Evolutionary conservation across 2,888 invertebrate genomes (phyloP).

Genomic region (Dicycla oo): DNA sequence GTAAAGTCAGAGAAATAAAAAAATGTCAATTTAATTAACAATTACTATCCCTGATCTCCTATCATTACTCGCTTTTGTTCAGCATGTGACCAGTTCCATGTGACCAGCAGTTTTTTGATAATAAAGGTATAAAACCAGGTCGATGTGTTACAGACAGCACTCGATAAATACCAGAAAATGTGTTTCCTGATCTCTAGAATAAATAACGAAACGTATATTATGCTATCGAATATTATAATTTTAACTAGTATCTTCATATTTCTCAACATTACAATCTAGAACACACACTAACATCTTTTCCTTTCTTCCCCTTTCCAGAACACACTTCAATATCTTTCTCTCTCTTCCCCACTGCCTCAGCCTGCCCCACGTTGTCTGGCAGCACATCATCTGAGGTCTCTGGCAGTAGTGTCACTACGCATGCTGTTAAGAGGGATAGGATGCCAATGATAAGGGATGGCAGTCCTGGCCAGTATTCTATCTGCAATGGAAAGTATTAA

Average conservation of each 20-base stretch:
- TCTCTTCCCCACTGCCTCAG: constrained; percentile 67
- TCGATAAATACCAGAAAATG: background rate
- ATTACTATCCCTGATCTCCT: background rate
- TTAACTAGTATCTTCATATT: no score
- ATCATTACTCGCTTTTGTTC: background rate
- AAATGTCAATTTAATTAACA: background rate
- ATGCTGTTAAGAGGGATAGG: constrained; percentile 79
- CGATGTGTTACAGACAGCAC: background rate
- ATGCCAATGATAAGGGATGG: constrained; percentile 83
- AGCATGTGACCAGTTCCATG: background rate
- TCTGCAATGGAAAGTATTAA: constrained; percentile 67
- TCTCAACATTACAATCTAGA: constrained; percentile 6
- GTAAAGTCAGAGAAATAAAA: no score
- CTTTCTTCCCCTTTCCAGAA: background rate
- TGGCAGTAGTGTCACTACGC: constrained; percentile 79
- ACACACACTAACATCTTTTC: constrained; percentile 3
- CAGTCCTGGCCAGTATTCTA: constrained; percentile 77
- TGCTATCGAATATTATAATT: background rate
- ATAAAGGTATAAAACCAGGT: background rate
- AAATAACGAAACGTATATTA: background rate
- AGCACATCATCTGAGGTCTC: constrained; percentile 81
- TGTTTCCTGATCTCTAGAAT: background rate
- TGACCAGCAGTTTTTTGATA: background rate
- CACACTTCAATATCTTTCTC: constrained; percentile 16
- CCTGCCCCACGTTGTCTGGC: constrained; percentile 80